These are phyloP conservation scores for Anguilla obscura DNA, from an alignment of 2,797 vertebrate genomes.

Conservation along the genomic window DNA sequence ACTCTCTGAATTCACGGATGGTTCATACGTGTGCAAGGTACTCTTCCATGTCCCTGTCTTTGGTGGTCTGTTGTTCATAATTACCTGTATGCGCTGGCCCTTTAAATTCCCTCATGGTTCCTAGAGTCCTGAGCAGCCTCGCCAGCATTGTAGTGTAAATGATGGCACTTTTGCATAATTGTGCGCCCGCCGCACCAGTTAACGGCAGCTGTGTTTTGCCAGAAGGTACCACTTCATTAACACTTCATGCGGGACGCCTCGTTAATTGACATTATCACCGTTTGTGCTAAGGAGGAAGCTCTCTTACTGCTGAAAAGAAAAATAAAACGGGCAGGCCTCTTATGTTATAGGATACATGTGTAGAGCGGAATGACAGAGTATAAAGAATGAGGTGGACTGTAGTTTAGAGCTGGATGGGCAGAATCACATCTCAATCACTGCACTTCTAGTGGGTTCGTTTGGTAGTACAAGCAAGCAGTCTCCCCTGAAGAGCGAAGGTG, in stretches of 20 bases:
- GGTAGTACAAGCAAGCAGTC: neutral
- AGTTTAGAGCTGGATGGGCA: neutral
- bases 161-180: conserved; percentile 15
- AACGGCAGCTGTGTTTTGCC: conserved; percentile 16
- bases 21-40: neutral
- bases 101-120: neutral
- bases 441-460: neutral
- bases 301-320: neutral
- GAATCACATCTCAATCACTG: neutral
- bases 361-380: neutral
- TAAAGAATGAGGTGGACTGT: neutral
- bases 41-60: neutral
- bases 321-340: neutral
- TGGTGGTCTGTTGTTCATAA: neutral
- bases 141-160: conserved; percentile 11
- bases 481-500: neutral
- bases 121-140: conserved; percentile 5
- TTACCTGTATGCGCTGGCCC: neutral
- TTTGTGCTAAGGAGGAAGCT: conserved; percentile 14
- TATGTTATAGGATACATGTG: neutral
- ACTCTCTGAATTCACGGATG: neutral
- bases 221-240: conserved; percentile 24
- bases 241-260: conserved; percentile 20
- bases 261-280: neutral
- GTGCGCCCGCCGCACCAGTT: neutral